Evolutionary conservation across 30 jellyfish, hydroid and myxozoan species (phyloP).

Genomic region (Hydractinia symbiolongicarpus): DNA sequence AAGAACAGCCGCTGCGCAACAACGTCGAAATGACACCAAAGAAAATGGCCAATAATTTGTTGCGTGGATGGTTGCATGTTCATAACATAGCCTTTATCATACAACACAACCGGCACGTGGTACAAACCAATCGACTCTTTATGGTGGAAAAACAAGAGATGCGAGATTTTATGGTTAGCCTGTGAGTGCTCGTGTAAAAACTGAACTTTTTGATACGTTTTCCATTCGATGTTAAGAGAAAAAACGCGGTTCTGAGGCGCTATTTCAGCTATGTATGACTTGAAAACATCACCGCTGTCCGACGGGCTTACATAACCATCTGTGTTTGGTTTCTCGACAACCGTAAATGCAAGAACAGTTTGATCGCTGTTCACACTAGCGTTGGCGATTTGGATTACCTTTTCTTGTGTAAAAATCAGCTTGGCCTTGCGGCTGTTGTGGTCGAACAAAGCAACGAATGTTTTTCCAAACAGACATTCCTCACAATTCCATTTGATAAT

Average conservation of each 20-base stretch:
- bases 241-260: slow-evolving; percentile 73
- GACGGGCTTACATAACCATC: slow-evolving; percentile 32
- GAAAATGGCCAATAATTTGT: slow-evolving; percentile 52
- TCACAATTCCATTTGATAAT: slow-evolving; percentile 52
- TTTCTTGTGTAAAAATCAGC: slow-evolving; percentile 50
- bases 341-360: slow-evolving; percentile 61
- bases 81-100: slow-evolving; percentile 57
- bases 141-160: slow-evolving; percentile 60
- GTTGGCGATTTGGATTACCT: slow-evolving; percentile 46
- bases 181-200: background rate
- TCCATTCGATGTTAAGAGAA: slow-evolving; percentile 74
- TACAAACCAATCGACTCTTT: slow-evolving; percentile 70
- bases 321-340: slow-evolving; percentile 32
- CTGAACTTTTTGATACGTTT: slow-evolving; percentile 71
- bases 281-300: slow-evolving; percentile 38
- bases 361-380: slow-evolving; percentile 62
- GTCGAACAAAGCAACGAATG: slow-evolving; percentile 55
- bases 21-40: slow-evolving; percentile 78
- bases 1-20: slow-evolving; percentile 53
- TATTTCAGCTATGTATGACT: slow-evolving; percentile 74
- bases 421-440: slow-evolving; percentile 26
- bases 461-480: slow-evolving; percentile 27
- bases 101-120: slow-evolving; percentile 51
- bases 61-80: slow-evolving; percentile 71
- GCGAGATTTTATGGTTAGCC: slow-evolving; percentile 33